Evolutionary conservation across 2,797 vertebrate species (phyloP).

Genomic region (Psittacula echo): DNA sequence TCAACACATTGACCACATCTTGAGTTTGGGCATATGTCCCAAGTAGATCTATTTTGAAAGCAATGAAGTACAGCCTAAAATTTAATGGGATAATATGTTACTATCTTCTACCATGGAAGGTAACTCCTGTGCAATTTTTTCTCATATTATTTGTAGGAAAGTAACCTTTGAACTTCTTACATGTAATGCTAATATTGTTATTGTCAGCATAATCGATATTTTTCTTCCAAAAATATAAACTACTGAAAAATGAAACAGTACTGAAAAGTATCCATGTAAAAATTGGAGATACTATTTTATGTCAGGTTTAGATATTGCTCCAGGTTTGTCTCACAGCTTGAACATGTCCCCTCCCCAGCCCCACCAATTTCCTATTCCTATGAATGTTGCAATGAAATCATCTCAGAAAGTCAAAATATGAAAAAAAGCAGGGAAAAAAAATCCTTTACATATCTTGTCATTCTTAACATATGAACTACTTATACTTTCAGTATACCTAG

Average conservation of each 20-base stretch:
- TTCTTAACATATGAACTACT: neutral
- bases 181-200: neutral
- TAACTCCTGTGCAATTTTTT: neutral
- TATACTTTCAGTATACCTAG: neutral
- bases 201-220: neutral
- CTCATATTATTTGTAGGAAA: neutral
- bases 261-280: neutral
- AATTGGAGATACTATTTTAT: neutral
- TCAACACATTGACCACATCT: conserved; percentile 46
- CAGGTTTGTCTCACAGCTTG: neutral
- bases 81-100: neutral
- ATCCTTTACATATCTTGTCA: neutral
- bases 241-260: neutral
- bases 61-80: conserved; percentile 39
- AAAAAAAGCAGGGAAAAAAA: fast-evolving
- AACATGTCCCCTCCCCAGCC: neutral
- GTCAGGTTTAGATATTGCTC: neutral
- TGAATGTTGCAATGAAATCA: neutral
- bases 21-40: conserved; percentile 32
- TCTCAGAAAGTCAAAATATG: neutral
- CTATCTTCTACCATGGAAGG: neutral
- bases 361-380: neutral
- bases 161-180: neutral
- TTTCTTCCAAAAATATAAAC: neutral
- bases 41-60: neutral